These are phyloP conservation scores for Colistium nudipinnis DNA, from an alignment of 2,113 vertebrate species.

Conservation along the genomic window DNA sequence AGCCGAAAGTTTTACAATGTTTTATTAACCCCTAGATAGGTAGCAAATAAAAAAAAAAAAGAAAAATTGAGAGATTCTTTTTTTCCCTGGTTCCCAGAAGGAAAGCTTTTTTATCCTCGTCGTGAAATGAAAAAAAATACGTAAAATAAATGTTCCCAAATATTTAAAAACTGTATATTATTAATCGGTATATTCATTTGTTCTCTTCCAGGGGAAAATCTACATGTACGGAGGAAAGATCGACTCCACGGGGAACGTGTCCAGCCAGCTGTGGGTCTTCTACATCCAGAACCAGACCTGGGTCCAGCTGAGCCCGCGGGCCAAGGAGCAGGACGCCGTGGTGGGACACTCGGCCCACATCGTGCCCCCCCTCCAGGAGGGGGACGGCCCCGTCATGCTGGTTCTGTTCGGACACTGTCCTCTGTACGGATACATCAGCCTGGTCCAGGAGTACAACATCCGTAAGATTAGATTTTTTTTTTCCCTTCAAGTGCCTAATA, in stretches of 20 bases:
- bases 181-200: too few relatives aligned
- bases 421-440: conserved; percentile 95
- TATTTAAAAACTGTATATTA: too few relatives aligned
- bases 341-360: conserved; percentile 96
- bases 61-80: too few relatives aligned
- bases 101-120: too few relatives aligned
- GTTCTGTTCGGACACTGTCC: conserved; percentile 97
- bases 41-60: too few relatives aligned
- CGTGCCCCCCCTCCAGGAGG: conserved; percentile 76
- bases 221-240: conserved; percentile 99
- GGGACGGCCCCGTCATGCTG: conserved; percentile 85
- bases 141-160: too few relatives aligned
- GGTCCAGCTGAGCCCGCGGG: conserved; percentile 76
- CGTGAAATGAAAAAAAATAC: too few relatives aligned
- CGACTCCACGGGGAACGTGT: conserved; percentile 93
- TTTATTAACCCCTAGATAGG: too few relatives aligned
- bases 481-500: neutral
- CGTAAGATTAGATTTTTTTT: too few relatives aligned
- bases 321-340: conserved; percentile 94
- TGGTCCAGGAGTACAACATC: conserved; percentile 92
- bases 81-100: too few relatives aligned
- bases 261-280: conserved; percentile 93
- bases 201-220: conserved; percentile 86
- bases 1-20: too few relatives aligned
- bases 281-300: conserved; percentile 90